Base-by-base conservation (phyloP, 2,888 invertebrate genomes). In the Drosophila algonquin region DNA sequence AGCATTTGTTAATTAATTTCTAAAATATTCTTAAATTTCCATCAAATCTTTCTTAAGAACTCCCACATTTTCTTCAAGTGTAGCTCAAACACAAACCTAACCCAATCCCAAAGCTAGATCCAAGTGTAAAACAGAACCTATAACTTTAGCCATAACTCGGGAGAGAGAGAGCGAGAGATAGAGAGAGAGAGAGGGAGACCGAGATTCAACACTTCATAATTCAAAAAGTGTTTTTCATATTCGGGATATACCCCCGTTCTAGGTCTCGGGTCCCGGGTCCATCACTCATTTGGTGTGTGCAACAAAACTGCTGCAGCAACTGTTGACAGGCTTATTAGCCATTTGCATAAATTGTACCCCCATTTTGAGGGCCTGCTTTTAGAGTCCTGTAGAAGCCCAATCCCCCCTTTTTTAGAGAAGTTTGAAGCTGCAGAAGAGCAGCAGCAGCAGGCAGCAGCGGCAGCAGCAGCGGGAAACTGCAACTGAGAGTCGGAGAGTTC, bases 261-360 rank as follows among this genome's bases (percentile, higher is more conserved):
- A 27, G 27, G 27, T 21, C 21, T 3, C 21, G 3, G 2, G 21
- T 21, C 21, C 21, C 0, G 56, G 65, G 72, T 71, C 40, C 76
- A 67, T 71, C 80, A 73, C 62, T 75, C 75, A 75, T 69, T 75
- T 56, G 57, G 6, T 40, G 14, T 35, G 48, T 52, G 76, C 73
- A 67, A 52, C 40, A 40, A 40, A 40, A 40, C 14, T 40, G 67
- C 69, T 70, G 79, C 80, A 76, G 40, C 40, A 70, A 83, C 88
- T 88, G 85, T 85, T 89, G 88, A 90, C 90, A 89, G 88, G 81
- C 88, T 88, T 88, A 90, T 89, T 87, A 88, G 89, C 77, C 76
- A 88, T 87, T 87, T 89, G 80, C 87, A 89, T 89, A 87, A 78
- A 85, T 84, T 85, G 72, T n/a, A 40, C 14, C 6, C 40, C 14